Base-by-base conservation (phyloP, 2,888 invertebrate genomes). In the Apamea crenata region DNA sequence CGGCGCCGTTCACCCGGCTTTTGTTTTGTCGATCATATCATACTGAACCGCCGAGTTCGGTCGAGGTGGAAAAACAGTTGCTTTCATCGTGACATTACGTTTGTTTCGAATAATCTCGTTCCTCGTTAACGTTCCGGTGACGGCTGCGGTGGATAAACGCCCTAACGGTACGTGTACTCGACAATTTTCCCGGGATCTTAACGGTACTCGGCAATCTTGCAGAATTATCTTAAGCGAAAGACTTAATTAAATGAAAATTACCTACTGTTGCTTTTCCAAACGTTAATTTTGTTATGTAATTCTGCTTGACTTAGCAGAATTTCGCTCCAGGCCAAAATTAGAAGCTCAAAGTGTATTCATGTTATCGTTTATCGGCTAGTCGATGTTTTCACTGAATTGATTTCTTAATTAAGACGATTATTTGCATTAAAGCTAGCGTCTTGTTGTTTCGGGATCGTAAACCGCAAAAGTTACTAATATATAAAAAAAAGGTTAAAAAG, bases 221-320 rank as follows among this genome's bases (percentile, higher is more conserved):
- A 56, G 71, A 68, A 72, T 74, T 56, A 71, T 74, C 71, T 80
- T 59, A 74, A 74, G 25, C 40, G 56, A 67, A 74, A 36, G 47
- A 78, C 63, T 76, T 74, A 78, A 83, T 82, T 82, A 67, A 86
- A 86, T 82, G 40, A 67, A 84, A 82, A 68, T 75, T 67, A n/a
- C n/a, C n/a, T n/a, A 82, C 29, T 59, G 44, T 74, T 47, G 25
- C 75, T 56, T 74, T 65, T 36, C 14, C 36, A 67, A 72, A 70
- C 44, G n/a, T 56, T 65, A 36, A 69, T 16, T 25, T 8, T 77
- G 40, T 81, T 69, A 66, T n/a, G 69, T 75, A 81, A 75, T 65
- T 75, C 10, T 44, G 10, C 40, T 80, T 84, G 59, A 47, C 2
- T 78, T 53, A 63, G 16, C 74, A 74, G 61, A 74, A 80, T 53